phyloP scores from a whole-genome alignment of 2,888 invertebrate genomes.

The Cataglyphis cursor region DNA sequence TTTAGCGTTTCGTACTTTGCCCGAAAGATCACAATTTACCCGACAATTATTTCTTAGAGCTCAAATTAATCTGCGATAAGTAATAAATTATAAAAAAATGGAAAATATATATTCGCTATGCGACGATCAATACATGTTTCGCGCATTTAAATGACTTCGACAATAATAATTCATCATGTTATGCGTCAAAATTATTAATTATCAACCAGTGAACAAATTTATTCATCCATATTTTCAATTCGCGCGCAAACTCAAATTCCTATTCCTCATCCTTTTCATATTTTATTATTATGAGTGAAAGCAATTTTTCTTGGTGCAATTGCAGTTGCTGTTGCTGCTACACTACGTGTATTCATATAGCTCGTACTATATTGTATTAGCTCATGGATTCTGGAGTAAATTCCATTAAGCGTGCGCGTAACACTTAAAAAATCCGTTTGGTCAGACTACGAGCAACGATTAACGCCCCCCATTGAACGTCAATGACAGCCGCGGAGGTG shows the following conservation, averaged over 20 bases:
- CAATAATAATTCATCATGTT: conserved; percentile 28
- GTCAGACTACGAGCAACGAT: conserved; percentile 68
- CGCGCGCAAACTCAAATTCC: not conserved
- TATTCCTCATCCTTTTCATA: not conserved
- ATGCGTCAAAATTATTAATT: conserved; percentile 22
- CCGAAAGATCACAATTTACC: conserved; percentile 20
- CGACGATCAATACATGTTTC: not conserved
- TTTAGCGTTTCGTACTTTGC: not conserved
- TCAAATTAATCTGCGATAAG: not conserved
- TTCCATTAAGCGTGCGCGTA: conserved; percentile 58
- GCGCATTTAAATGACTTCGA: conserved; percentile 8
- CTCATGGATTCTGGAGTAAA: conserved; percentile 16
- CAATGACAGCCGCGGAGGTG: not conserved
- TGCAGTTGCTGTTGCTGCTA: not conserved
- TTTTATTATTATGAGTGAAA: not conserved
- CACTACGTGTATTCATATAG: conserved; percentile 10
- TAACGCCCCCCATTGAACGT: conserved; percentile 69
- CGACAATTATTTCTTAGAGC: not conserved
- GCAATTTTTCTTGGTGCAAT: conserved; percentile 27
- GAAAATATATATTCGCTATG: not conserved
- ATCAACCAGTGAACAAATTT: conserved; percentile 4
- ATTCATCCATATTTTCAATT: not conserved
- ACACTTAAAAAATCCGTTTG: conserved; percentile 68
- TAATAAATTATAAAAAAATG: not conserved
- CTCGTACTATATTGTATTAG: too few relatives aligned